Evolutionary conservation across 2,113 vertebrate species (phyloP), one percentile per base, ranked within the genome.

Genomic region (Hippocampus comes): DNA sequence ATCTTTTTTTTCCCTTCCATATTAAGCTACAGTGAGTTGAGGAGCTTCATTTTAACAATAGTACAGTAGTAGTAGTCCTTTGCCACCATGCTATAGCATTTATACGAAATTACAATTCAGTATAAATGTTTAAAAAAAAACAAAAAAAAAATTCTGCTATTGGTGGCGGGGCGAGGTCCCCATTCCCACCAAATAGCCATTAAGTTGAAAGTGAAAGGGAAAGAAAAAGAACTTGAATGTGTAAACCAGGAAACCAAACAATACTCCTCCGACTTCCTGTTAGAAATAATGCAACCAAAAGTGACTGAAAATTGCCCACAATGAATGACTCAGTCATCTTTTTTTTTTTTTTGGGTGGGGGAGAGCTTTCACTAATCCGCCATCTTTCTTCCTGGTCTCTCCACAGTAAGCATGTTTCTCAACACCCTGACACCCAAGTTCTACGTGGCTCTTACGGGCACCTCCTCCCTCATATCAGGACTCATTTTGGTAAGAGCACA

Each of bases 391-490:
- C 42, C 88, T 34, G 68, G 84, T 55, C 81, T 80, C 86, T 78
- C 77, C 88, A 17, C 89, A 99, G 97, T 99, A 93, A 98, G 96
- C 91, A 98, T 99, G 97, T 99, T 99, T 94, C 93, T 99, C 92
- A 98, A 99, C 91, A 99, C 97, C 5, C 89, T 99, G 90, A 99
- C 97, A 11, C 97, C 97, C 88, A 99, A 99, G 92, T 99, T 99
- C 92, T 99, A 99, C 63, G 97, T 99, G 90, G 97, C 97, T 83
- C 90, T 99, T 89, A 99, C 97, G 53, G 97, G 97, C 76, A 99
- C 97, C 34, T 99, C 97, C 23, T 99, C 97, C 55, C 91, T 99
- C 92, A 99, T 99, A 91, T 98, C 97, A 25, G 97, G 97, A 86
- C 96, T 99, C 89, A 99, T 99, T 90, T 91, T 99, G 96, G 97